These are phyloP conservation scores for Cyprinus carpio DNA, from an alignment of 2,113 vertebrate genomes.

Conservation along the genomic window DNA sequence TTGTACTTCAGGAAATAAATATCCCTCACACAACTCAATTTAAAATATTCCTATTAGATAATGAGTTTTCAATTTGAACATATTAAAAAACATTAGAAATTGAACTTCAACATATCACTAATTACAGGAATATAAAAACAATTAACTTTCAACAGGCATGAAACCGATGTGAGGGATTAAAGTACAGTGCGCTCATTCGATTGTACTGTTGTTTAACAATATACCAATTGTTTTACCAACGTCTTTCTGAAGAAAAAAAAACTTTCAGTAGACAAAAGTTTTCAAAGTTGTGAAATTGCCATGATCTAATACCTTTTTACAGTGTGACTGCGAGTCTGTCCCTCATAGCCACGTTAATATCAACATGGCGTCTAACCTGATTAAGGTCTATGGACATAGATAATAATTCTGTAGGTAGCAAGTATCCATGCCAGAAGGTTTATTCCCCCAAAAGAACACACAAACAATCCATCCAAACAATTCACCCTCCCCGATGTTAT, in stretches of 20 bases:
- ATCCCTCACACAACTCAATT: no score
- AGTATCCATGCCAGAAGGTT: background rate
- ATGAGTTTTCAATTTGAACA: background rate
- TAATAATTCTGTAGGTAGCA: background rate
- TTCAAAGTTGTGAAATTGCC: background rate
- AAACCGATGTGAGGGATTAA: background rate
- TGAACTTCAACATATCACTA: no score
- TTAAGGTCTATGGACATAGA: background rate
- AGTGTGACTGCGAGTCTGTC: no score
- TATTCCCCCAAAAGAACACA: background rate
- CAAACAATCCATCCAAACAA: no score
- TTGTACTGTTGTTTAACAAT: no score
- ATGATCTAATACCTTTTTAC: no score
- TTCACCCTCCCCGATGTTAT: no score
- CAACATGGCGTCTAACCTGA: background rate
- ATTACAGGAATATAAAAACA: no score
- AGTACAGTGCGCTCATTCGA: no score
- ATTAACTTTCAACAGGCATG: background rate
- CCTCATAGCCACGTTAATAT: background rate
- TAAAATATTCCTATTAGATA: background rate
- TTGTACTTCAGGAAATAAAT: background rate
- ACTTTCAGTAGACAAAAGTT: background rate
- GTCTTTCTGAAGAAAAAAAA: background rate
- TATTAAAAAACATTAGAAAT: no score
- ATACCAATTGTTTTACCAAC: background rate